Base-by-base conservation (phyloP, 1,140 invertebrate species). In the Dysdera silvatica region DNA sequence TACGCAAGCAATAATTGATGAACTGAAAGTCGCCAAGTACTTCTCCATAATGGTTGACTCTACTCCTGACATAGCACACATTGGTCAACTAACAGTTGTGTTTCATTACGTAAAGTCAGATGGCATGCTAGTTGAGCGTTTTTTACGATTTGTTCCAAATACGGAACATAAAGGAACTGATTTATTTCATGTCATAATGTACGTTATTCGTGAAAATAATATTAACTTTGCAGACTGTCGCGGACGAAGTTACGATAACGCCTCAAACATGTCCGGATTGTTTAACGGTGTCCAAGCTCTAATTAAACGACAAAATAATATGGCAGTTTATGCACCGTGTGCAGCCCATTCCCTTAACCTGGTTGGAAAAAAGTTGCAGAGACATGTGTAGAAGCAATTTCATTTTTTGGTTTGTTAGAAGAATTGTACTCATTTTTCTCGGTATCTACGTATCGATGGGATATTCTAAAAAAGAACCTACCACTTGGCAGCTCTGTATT, bases 1-100 rank as follows among this genome's bases (percentile, higher is more conserved):
- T 14, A 5, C 20, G 16, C n/a, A 18, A 12, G 3, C 20, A 0
- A 52, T 57, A 18, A 12, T 64, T n/a, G 29, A 32, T 18, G 35
- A 64, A 51, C 8, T 57, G 23, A 51, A 51, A 41, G n/a, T n/a
- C 29, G 26, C 37, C 20, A 45, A 52, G 32, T 64, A 57, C 45
- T 56, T 51, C 40, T 31, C 14, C 40, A 24, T 56, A 4, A 24
- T 33, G 3, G 33, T 64, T n/a, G 52, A 51, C 18, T 57, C 61
- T 16, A 51, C 45, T 26, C 35, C 61, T 24, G 61, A 64, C 24
- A 26, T 51, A 12, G 23, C 45, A 5, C 45, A 40, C 26, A 58
- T 23, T 12, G 53, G 53, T 40, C 54, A 40, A 20, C n/a, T 64
- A 33, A 37, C 35, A 20, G 26, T 64, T 52, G 20, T 57, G 16